A percentile compares a stretch with the other conserved stretches of the same genome.
phyloP scores from a whole-genome alignment of 1,140 invertebrate genomes.

The Chrysomallon squamiferum region DNA sequence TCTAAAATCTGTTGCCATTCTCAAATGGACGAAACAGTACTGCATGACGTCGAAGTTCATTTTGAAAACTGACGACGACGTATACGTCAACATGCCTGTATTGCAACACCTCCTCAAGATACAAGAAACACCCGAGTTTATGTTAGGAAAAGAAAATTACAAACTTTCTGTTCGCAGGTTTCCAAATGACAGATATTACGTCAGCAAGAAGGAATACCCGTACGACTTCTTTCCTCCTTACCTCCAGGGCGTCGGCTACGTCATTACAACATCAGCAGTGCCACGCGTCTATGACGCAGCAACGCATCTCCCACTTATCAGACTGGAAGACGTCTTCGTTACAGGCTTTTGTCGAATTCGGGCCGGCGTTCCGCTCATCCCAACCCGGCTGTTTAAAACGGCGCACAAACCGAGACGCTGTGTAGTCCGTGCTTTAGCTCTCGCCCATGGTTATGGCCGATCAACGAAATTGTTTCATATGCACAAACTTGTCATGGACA shows the following conservation, averaged over 20 bases:
- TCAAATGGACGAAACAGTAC: slow-evolving; percentile 79
- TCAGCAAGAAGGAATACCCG: not conserved
- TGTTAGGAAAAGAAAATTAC: not conserved
- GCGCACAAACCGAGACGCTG: too few species aligned
- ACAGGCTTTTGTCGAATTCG: not conserved
- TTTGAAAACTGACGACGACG: slow-evolving; percentile 66
- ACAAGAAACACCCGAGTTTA: not conserved
- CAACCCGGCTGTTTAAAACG: too few species aligned
- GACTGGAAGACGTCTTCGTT: not conserved
- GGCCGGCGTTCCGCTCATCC: too few species aligned
- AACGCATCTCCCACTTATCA: not conserved
- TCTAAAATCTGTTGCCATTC: slow-evolving; percentile 82
- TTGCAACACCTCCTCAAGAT: slow-evolving; percentile 14
- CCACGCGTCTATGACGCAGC: not conserved
- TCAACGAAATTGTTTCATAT: too few species aligned
- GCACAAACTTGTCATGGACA: too few species aligned
- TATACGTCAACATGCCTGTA: slow-evolving; percentile 44
- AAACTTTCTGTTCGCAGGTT: not conserved
- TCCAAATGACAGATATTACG: not conserved
- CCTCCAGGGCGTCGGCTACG: not conserved
- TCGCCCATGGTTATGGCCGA: too few species aligned
- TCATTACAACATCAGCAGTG: not conserved
- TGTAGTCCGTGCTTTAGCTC: too few species aligned
- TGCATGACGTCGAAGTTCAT: slow-evolving; percentile 67
- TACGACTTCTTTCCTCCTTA: not conserved